Evolutionary conservation across 2,113 vertebrate species (phyloP).

Genomic region (Myrmecobius fasciatus): DNA sequence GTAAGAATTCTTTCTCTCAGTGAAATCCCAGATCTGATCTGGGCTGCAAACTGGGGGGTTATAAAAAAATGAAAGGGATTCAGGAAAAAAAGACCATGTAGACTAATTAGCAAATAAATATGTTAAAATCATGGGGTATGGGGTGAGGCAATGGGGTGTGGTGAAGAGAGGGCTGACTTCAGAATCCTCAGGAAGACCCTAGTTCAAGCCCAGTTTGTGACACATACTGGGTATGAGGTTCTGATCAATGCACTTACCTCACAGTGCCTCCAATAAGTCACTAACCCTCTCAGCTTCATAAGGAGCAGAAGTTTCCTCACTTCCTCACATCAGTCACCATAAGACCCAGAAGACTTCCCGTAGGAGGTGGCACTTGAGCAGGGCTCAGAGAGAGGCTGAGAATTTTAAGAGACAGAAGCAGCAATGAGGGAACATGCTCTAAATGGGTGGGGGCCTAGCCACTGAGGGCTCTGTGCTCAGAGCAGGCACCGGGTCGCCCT

Average conservation of each 20-base stretch:
- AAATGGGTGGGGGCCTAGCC: too few relatives aligned
- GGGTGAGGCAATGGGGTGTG: background rate
- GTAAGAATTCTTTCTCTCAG: background rate
- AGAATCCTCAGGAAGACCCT: background rate
- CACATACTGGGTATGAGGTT: background rate
- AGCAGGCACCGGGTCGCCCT: too few relatives aligned
- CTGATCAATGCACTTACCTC: background rate
- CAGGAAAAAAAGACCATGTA: background rate
- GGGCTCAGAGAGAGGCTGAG: too few relatives aligned
- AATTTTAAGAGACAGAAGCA: too few relatives aligned
- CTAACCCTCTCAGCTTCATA: background rate
- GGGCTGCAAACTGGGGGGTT: background rate
- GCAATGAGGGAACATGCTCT: too few relatives aligned
- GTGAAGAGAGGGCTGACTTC: background rate
- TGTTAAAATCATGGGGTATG: background rate
- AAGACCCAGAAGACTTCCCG: too few relatives aligned
- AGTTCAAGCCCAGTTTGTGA: background rate
- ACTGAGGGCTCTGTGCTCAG: background rate
- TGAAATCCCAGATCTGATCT: background rate
- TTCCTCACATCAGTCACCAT: background rate
- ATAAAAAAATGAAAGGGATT: background rate
- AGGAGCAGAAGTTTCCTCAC: background rate
- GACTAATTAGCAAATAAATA: background rate
- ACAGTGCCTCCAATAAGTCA: too few relatives aligned
- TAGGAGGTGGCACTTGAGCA: too few relatives aligned